Percentiles rank a stretch among this genome's conserved stretches.
These are phyloP conservation scores for Xerus inauris DNA, from an alignment of 2,113 vertebrate species.

Conservation along the genomic window DNA sequence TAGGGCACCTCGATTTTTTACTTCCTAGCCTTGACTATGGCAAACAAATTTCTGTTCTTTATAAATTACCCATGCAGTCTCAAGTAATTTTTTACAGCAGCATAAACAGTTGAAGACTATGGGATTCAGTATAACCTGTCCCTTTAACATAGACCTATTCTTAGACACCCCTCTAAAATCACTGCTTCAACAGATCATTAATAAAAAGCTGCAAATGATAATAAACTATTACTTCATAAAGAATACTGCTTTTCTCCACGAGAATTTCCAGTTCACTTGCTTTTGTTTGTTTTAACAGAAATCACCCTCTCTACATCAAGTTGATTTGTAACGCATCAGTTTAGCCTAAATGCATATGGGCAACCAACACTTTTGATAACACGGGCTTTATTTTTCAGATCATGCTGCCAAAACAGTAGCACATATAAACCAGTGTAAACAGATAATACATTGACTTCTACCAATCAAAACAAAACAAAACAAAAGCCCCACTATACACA, in stretches of 20 bases:
- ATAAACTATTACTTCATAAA: background rate
- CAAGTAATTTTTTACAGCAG: background rate
- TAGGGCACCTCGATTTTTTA: too few relatives aligned
- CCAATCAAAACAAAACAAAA: background rate
- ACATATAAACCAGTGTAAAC: background rate
- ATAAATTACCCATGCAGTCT: background rate
- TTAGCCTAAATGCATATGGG: background rate
- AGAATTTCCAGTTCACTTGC: background rate
- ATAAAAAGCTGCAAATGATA: background rate
- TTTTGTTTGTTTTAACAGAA: background rate
- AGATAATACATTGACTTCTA: background rate
- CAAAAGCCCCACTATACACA: background rate
- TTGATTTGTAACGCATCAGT: background rate
- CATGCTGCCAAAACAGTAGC: background rate
- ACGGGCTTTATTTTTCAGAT: background rate
- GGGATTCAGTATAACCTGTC: background rate
- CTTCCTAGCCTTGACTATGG: too few relatives aligned
- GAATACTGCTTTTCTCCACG: background rate
- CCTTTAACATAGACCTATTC: background rate
- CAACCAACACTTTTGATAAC: background rate
- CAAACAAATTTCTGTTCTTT: too few relatives aligned
- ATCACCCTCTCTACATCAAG: background rate
- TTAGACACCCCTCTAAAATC: background rate
- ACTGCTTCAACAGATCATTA: background rate
- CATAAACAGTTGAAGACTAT: background rate